Evolutionary conservation across 2,797 vertebrate species (phyloP), one percentile per base, ranked within the genome.

Genomic region (Masticophis lateralis): DNA sequence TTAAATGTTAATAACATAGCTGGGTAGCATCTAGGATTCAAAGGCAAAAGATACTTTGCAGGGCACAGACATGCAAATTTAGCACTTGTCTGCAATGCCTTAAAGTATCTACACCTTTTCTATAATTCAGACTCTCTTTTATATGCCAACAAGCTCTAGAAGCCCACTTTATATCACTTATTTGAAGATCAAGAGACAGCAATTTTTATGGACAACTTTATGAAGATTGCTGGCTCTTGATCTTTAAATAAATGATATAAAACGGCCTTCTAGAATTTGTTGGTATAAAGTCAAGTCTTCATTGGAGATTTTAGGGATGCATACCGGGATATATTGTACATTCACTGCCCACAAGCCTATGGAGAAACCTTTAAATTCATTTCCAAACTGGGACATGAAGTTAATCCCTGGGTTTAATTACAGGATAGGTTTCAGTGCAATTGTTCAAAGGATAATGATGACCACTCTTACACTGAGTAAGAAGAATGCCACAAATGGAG

Each of bases 341-440:
- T 94, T 74, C 91, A 91, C 92, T 92, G n/a, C 92, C 89, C 88
- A 63, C 28, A 5, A 1, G 53, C 57, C 7, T 27, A 0, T 56
- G 4, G 5, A 86, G 91, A 56, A 92, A 86, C 47, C 13, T 86
- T 93, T 83, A 86, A 94, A 56, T 66, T 53, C 92, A 92, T 95
- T 27, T 90, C 1, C 20, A 95, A 96, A 86, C 91, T 79, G 63
- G 66, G 57, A 66, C 10, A 87, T 90, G 56, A 90, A 0, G 0
- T 92, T 93, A 94, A 89, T 93, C 25, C 0, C 88, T 89, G 95
- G 93, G 94, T 94, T 95, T 96, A 91, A 96, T 96, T 63, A 94
- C 94, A 25, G 90, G 86, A 8, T 3, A 88, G 12, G 47, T 94
- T 94, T 91, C 92, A 27, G 8, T 16, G 0, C 87, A 47, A 55